phyloP scores from a whole-genome alignment of 2,113 vertebrate genomes.

The Nycticryphes semicollaris region DNA sequence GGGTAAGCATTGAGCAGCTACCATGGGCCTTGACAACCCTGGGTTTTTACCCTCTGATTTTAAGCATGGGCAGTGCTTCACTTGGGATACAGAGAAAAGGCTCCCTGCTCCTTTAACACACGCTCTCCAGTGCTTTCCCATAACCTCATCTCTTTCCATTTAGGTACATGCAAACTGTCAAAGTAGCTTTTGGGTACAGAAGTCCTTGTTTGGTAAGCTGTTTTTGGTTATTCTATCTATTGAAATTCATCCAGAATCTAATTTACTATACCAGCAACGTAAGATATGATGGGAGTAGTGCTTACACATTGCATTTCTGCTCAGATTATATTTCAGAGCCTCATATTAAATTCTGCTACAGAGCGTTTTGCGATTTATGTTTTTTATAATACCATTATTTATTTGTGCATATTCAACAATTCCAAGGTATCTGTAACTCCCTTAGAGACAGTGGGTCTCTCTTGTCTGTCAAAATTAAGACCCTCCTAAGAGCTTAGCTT shows the following conservation, averaged over 20 bases:
- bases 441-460: neutral
- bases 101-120: neutral
- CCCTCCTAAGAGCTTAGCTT: neutral
- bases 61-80: neutral
- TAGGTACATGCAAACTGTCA: neutral
- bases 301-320: neutral
- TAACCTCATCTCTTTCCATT: neutral
- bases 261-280: neutral
- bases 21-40: rapidly evolving
- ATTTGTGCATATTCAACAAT: neutral
- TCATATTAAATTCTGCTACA: neutral
- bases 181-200: neutral
- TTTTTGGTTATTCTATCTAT: neutral
- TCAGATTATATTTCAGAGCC: neutral
- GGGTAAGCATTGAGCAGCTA: neutral
- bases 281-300: neutral
- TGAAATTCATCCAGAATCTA: neutral
- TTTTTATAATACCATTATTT: neutral
- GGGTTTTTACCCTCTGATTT: neutral
- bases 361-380: neutral
- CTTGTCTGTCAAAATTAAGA: neutral
- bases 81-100: neutral
- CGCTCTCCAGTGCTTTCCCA: neutral
- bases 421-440: neutral
- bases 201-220: neutral